phyloP scores from a whole-genome alignment of 92 coral and sea anemone species.

The Umimayanthus kanabou region DNA sequence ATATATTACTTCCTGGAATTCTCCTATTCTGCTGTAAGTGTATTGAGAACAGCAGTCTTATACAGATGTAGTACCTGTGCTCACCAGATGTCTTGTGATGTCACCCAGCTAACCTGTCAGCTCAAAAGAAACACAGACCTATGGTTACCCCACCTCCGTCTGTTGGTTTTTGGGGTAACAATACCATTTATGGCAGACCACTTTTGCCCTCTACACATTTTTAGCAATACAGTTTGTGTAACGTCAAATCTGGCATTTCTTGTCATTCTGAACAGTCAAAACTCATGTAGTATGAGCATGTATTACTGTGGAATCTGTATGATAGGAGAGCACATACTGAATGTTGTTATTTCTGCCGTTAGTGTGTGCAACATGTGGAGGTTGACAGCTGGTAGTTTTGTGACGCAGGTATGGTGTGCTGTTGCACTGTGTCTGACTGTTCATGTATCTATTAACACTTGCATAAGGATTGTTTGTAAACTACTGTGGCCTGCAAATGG shows the following conservation, averaged over 20 bases:
- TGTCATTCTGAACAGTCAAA: conserved; percentile 8
- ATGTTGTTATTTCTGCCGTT: neutral
- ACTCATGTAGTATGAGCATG: neutral
- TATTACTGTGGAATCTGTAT: conserved; percentile 27
- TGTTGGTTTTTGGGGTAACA: conserved; percentile 2
- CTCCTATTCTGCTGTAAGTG: conserved; percentile 9
- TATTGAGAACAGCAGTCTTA: neutral
- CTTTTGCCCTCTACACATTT: conserved; percentile 14
- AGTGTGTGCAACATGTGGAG: conserved; percentile 8
- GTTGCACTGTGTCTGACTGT: conserved; percentile 31
- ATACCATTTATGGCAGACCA: conserved; percentile 17
- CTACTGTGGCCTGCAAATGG: conserved; percentile 15
- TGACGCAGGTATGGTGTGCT: conserved; percentile 7
- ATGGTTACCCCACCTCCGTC: conserved; percentile 21
- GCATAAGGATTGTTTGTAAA: conserved; percentile 12
- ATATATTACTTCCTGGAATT: conserved; percentile 6
- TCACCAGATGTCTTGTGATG: conserved; percentile 1
- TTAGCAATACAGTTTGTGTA: conserved; percentile 2
- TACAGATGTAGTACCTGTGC: neutral
- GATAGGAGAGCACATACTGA: neutral
- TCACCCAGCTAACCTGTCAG: neutral
- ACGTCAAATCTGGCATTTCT: conserved; percentile 25
- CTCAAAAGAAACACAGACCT: neutral
- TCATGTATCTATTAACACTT: conserved; percentile 10
- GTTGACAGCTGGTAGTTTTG: conserved; percentile 14